Conservation (phyloP, 2,797 vertebrate genomes). For the Enteromius trimaculatus region DNA sequence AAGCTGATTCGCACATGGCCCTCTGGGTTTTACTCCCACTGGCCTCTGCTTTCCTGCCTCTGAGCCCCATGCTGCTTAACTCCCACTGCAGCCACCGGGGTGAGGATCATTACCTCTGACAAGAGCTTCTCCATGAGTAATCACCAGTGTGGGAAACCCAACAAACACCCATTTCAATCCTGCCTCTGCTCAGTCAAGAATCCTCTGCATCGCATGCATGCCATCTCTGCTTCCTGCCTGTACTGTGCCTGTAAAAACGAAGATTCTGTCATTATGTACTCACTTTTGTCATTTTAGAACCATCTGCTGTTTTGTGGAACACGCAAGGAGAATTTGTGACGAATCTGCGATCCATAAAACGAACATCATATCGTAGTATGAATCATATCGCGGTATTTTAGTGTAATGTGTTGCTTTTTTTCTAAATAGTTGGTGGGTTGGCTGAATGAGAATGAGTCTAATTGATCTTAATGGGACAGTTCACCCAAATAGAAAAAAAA, state of each 20-base stretch:
- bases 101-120: conserved; percentile 68
- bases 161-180: conserved; percentile 61
- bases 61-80: conserved; percentile 56
- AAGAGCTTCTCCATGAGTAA: conserved; percentile 69
- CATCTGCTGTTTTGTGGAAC: neutral
- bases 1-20: conserved; percentile 37
- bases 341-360: neutral
- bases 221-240: conserved; percentile 21
- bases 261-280: conserved; percentile 3
- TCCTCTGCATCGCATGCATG: conserved; percentile 32
- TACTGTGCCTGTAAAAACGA: neutral
- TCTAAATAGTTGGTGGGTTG: neutral
- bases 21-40: conserved; percentile 50
- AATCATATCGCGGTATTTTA: neutral
- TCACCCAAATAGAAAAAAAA: neutral
- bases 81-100: conserved; percentile 62
- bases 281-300: neutral
- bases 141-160: conserved; percentile 66
- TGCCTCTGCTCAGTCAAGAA: conserved; percentile 52
- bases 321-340: neutral
- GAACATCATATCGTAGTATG: neutral
- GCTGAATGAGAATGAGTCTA: neutral
- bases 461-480: neutral
- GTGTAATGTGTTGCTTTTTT: neutral
- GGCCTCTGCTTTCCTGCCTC: conserved; percentile 52